Evolutionary conservation across 2,888 invertebrate species (phyloP), one percentile per base, ranked within the genome.

Genomic region (Sacculina carcini): DNA sequence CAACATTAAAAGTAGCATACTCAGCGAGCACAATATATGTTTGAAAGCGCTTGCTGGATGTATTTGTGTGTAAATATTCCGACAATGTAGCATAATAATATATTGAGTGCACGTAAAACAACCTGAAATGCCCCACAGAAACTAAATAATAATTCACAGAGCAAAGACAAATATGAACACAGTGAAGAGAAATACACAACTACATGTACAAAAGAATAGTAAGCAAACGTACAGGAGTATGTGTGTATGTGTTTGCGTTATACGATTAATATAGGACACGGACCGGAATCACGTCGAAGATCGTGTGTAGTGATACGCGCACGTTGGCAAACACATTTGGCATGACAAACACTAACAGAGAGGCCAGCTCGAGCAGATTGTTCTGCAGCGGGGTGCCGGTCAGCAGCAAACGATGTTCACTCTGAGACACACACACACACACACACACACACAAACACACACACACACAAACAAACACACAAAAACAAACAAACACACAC

Each of bases 341-440:
- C 89, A 94, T 90, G 26, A 92, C 86, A 65, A 96, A 96, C 60
- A 85, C 83, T 21, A 96, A 71, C 34, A 96, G 68, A 0, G 92
- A 92, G 81, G 96, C 92, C 56, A 96, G 69, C 66, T 96, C 94
- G 42, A 94, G 66, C 32, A 96, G 70, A 66, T 92, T 94, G 68
- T 96, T 96, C 67, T 96, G 94, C 4, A 96, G 69, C 0, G 94
- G 94, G 0, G 94, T 96, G 3, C 94, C 96, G 0, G 94, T 96
- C 23, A 96, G 67, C 12, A 96, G 69, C 32, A 94, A 75, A 31
- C 92, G 74, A 64, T 81, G 77, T 60, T 78, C 75, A 0, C 89
- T 84, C 78, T 81, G 64, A 16, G 68, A 67, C 2, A 12, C 23
- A 12, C 5, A 38, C 5, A 10, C 38, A 3, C 9, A 1, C 5